Evolutionary conservation across 1,140 invertebrate genomes (phyloP).

Genomic region (Cydia pomonella): DNA sequence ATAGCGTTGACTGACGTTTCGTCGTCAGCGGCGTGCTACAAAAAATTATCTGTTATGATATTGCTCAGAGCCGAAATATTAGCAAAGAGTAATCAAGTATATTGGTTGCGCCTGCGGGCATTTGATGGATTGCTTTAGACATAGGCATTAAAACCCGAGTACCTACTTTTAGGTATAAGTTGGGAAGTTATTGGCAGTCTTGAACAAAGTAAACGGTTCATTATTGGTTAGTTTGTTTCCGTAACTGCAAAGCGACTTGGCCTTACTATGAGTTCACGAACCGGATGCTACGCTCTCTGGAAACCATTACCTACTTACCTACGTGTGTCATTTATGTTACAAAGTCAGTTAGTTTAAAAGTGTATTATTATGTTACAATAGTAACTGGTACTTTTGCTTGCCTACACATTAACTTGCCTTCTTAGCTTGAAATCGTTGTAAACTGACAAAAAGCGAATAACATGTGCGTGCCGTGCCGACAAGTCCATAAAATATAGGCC

Average conservation of each 20-base stretch:
- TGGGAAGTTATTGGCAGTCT: neutral
- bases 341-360: neutral
- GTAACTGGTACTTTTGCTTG: neutral
- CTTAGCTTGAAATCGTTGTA: neutral
- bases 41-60: constrained; percentile 17
- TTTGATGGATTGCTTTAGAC: constrained; percentile 12
- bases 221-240: neutral
- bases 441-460: neutral
- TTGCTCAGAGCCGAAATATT: neutral
- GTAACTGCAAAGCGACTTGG: neutral
- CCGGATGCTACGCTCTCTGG: too few relatives aligned
- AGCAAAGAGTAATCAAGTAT: constrained; percentile 20
- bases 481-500: neutral
- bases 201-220: neutral
- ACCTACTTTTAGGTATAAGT: neutral
- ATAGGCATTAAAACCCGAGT: neutral
- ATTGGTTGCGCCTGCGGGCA: neutral
- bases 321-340: neutral
- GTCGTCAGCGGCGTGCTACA: constrained; percentile 13
- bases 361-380: neutral
- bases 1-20: constrained; percentile 17
- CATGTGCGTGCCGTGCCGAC: neutral
- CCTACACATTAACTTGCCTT: too few relatives aligned
- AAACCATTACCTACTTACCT: neutral
- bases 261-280: too few relatives aligned